These are phyloP conservation scores for Podiceps cristatus DNA, from an alignment of 2,113 vertebrate species.

Conservation along the genomic window DNA sequence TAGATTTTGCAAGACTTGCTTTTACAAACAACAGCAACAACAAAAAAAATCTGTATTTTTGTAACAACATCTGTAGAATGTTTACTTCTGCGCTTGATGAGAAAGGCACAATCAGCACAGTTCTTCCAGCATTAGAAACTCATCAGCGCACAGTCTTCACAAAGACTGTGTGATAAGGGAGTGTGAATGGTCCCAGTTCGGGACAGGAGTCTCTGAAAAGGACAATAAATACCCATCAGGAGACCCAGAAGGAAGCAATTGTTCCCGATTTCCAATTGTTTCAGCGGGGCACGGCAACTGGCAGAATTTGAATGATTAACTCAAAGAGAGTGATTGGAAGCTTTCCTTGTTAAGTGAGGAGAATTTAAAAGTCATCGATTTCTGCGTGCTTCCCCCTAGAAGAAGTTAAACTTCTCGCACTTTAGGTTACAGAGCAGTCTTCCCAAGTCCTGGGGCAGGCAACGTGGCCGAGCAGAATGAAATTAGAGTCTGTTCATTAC, in stretches of 20 bases:
- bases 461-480: not conserved
- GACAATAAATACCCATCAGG: not conserved
- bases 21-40: not conserved
- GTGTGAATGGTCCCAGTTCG: not conserved
- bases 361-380: not conserved
- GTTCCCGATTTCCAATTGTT: not conserved
- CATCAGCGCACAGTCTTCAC: not conserved
- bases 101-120: not conserved
- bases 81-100: not conserved
- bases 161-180: not conserved
- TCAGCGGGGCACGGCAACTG: not conserved
- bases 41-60: not conserved
- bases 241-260: not conserved
- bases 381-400: not conserved
- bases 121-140: not conserved
- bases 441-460: not conserved
- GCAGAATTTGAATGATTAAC: not conserved
- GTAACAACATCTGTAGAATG: not conserved
- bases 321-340: not conserved
- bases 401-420: not conserved
- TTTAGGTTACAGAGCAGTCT: not conserved
- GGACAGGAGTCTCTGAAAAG: not conserved
- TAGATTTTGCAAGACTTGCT: not conserved
- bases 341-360: not conserved
- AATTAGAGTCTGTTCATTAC: not conserved